Evolutionary conservation across 2,797 vertebrate genomes (phyloP).

Genomic region (Acropternis orthonyx): DNA sequence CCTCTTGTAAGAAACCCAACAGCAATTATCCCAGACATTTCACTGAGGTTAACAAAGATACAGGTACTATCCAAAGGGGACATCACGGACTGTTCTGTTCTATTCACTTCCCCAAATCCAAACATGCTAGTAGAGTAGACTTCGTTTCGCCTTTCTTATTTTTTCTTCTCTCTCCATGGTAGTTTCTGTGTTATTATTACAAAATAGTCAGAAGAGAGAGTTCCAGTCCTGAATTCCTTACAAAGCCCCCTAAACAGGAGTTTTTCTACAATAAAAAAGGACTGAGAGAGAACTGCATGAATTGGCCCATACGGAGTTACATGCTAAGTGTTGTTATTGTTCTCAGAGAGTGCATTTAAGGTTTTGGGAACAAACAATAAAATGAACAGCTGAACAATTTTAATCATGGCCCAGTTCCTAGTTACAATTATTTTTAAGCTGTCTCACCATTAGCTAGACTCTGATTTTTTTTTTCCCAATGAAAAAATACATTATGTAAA

Average conservation of each 20-base stretch:
- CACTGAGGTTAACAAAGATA: neutral
- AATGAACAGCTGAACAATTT: slow-evolving; percentile 70
- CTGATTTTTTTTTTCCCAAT: neutral
- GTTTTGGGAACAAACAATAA: slow-evolving; percentile 76
- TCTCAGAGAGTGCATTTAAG: slow-evolving; percentile 76
- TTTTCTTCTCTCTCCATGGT: neutral
- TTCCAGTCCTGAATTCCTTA: slow-evolving; percentile 17
- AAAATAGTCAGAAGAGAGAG: slow-evolving; percentile 12
- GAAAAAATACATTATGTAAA: slow-evolving; percentile 37
- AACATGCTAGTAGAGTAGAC: neutral
- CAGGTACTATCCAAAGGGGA: neutral
- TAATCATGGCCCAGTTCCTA: slow-evolving; percentile 65
- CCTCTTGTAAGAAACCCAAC: neutral
- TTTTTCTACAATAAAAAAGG: slow-evolving; percentile 51
- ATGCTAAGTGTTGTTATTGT: slow-evolving; percentile 74
- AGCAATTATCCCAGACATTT: neutral
- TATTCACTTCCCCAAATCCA: neutral
- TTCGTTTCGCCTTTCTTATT: neutral
- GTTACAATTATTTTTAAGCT: slow-evolving; percentile 72
- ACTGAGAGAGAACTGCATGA: slow-evolving; percentile 45
- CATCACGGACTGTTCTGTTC: neutral
- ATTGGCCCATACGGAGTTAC: slow-evolving; percentile 66
- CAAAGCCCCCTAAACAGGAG: slow-evolving; percentile 20
- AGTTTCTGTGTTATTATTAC: neutral
- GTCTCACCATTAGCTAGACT: slow-evolving; percentile 42